phyloP scores from a whole-genome alignment of 2,888 invertebrate species.

The Nephrotoma guestfalica region DNA sequence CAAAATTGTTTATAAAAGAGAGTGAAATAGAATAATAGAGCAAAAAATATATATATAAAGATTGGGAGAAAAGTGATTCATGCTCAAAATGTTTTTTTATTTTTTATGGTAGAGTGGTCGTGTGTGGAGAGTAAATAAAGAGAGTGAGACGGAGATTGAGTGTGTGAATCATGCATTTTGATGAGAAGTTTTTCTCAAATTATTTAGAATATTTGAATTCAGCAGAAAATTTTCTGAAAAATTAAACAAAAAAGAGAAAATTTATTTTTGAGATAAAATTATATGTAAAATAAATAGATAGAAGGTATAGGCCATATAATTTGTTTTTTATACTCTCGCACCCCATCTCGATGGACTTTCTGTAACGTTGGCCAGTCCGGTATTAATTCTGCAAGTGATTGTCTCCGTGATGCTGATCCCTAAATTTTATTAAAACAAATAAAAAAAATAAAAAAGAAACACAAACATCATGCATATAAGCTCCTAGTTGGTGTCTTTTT shows the following conservation, averaged over 20 bases:
- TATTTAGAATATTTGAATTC: neutral
- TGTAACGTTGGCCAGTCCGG: constrained; percentile 81
- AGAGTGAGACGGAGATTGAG: neutral
- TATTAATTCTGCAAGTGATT: constrained; percentile 86
- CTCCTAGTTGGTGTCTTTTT: neutral
- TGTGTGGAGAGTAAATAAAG: neutral
- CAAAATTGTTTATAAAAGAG: neutral
- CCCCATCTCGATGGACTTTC: constrained; percentile 49
- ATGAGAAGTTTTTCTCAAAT: neutral
- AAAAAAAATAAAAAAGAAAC: neutral
- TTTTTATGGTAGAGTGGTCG: neutral
- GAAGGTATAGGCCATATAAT: neutral
- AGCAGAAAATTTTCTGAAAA: neutral
- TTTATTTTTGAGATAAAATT: neutral
- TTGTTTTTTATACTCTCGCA: constrained; percentile 38
- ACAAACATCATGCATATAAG: constrained; percentile 7
- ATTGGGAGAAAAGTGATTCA: neutral
- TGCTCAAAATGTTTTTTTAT: neutral
- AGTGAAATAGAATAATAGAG: neutral
- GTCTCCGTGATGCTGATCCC: constrained; percentile 52
- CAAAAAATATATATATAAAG: neutral
- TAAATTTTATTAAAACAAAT: constrained; percentile 13
- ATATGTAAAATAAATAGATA: neutral
- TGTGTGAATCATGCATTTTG: neutral
- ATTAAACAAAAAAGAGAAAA: neutral